Base-by-base conservation (phyloP, 2,888 invertebrate species). In the Hydraecia micacea region DNA sequence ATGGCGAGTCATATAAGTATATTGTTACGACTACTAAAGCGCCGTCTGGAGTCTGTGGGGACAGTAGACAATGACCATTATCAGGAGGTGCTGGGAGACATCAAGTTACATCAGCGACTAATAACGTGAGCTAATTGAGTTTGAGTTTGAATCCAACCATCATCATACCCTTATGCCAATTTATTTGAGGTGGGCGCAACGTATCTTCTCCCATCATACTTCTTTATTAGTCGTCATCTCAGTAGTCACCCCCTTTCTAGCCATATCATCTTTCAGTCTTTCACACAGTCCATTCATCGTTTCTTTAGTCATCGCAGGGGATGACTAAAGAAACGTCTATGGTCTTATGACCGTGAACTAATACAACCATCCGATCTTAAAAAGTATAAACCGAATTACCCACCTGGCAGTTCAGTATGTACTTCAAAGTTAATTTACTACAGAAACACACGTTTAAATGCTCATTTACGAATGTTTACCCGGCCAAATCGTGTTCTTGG, bases 1-100 rank as follows among this genome's bases (percentile, higher is more conserved):
- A 94, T 97, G 94, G 95, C 96, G 2, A 96, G 96, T 86, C 96
- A 97, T 89, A 96, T 97, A 69, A 92, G 93, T 63, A 86, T 96
- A 66, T 84, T 97, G 73, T 86, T 96, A 73, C 90, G 93, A 6
- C 87, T 96, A 9, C 91, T 97, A 15, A 94, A 96, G 72, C 90
- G 91, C n/a, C 92, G 94, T 0, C 86, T 96, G 21, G 92, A 94
- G 77, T 84, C 90, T 21, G 80, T 95, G 15, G 95, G 93, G 2
- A 80, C 88, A 18, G 89, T 88, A 6, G 93, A 94, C 32, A 93
- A 93, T 0, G 93, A 95, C 39, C 89, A 95, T 58, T 96, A 94
- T 81, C 85, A 92, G 42, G 94, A 96, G 52, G 93, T 96, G 71
- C 75, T 93, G 6, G 91, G 82, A 32, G 95, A 94, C 81, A 95